Conservation (phyloP, 1,140 invertebrate species). For the Heliconius hermathena region DNA sequence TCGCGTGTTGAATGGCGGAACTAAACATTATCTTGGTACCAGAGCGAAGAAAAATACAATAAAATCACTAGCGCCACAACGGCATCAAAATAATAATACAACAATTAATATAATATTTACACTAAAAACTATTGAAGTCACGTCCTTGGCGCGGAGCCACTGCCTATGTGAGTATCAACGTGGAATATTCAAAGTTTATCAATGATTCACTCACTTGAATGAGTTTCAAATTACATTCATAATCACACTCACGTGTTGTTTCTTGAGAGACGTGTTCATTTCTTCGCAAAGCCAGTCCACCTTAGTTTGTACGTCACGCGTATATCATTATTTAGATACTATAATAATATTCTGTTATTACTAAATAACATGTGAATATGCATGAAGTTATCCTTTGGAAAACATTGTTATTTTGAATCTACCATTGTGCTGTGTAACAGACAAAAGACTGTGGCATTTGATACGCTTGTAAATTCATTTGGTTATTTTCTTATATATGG, state of each 20-base stretch:
- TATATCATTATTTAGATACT: background rate
- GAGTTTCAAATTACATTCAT: slow-evolving; percentile 17
- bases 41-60: too few species aligned
- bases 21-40: too few species aligned
- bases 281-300: background rate
- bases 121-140: background rate
- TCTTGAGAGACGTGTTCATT: background rate
- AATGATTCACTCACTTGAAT: slow-evolving; percentile 17
- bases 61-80: too few species aligned
- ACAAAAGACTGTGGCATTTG: too few species aligned
- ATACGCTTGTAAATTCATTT: too few species aligned
- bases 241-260: background rate
- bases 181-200: background rate
- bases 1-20: too few species aligned
- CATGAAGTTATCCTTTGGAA: background rate
- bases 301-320: background rate
- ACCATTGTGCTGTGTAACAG: too few species aligned
- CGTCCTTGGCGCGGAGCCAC: background rate
- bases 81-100: background rate
- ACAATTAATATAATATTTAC: background rate
- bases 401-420: too few species aligned
- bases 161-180: background rate
- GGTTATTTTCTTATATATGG: too few species aligned
- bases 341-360: slow-evolving; percentile 13
- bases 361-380: background rate